Evolutionary conservation across 2,888 invertebrate genomes (phyloP), one percentile per base, ranked within the genome.

Genomic region (Lepidonotus clava): DNA sequence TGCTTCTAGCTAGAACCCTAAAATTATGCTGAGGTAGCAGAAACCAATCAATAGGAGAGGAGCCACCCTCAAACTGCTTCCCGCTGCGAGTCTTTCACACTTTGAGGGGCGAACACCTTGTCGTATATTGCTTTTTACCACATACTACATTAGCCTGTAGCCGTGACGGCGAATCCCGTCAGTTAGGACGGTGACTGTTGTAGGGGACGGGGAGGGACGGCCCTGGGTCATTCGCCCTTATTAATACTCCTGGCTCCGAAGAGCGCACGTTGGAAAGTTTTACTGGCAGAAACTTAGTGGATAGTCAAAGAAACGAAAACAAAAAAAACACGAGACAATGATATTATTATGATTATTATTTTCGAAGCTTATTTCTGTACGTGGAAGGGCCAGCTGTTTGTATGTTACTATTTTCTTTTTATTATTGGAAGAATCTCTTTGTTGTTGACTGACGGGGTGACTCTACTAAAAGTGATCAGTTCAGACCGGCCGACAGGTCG

Each of bases 261-360:
- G n/a, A 14, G n/a, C 38, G 76, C 38, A 36, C 34, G 4, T 76
- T 76, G 76, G 76, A 76, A 76, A 76, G 76, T 76, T 11, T 76
- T 21, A 76, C 76, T 76, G 76, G 76, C 76, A 76, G 76, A 76
- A 40, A 34, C 76, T 40, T 76, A 76, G 76, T 40, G 38, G 40
- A 21, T 76, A 76, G 38, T 40, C 76, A 6, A 61, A 61, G 24
- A n/a, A n/a, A 61, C 24, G 61, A 11, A 76, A 76, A 34, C 11
- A 76, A 40, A 40, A 1, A 14, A 1, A 76, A 34, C 24, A 61
- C 61, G 24, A 53, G 53, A 76, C 24, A 76, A 36, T 76, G 76
- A 76, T 76, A 76, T 76, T 76, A 76, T 76, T 38, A 40, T 34
- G 34, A 32, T 36, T 71, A 76, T 40, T 36, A 40, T 24, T 76